Evolutionary conservation across 2,113 vertebrate species (phyloP), one percentile per base, ranked within the genome.

Genomic region (Perca schrenkii): DNA sequence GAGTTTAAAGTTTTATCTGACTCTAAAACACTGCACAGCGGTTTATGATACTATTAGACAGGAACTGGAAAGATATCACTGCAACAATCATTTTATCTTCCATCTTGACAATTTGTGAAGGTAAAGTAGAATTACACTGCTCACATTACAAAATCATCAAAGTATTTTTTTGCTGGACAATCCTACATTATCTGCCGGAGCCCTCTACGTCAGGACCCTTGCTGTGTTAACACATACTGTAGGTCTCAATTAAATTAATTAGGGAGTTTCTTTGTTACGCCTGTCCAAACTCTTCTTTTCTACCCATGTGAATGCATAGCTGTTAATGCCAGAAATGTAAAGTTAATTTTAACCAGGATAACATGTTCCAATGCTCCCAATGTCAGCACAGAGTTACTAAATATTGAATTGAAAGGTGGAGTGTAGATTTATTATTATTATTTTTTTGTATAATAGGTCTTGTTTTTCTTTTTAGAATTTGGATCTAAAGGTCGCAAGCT

Each of bases 401-500:
- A 21, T 6, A 19, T 43, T 46, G 10, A 19, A 6, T 17, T 34
- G 1, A 62, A 36, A 36, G 3, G 4, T 50, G n/a, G 19, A 22
- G 17, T 34, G 14, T n/a, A 34, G 8, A 65, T 58, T 74, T 68
- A 4, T 68, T 50, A 40, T 76, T 3, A 14, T 78, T 10, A 25
- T 34, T n/a, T 47, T 57, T 14, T 43, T 43, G 8, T 43, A 43
- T 43, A 77, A 1, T 16, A 4, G 22, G 4, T 73, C 11, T 49
- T 54, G 2, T 74, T 73, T 92, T 62, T 86, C 52, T 88, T 89
- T 21, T 54, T 73, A 96, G 95, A 95, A 93, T 96, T 97, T 95
- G 96, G 92, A 92, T 93, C 95, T 83, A 95, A 94, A 91, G 90
- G 95, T 63, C 86, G 94, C 84, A 96, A 94, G 88, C 89, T 96